These are phyloP conservation scores for Micoletzkya japonica DNA, from an alignment of 2,888 invertebrate genomes.

Conservation along the genomic window DNA sequence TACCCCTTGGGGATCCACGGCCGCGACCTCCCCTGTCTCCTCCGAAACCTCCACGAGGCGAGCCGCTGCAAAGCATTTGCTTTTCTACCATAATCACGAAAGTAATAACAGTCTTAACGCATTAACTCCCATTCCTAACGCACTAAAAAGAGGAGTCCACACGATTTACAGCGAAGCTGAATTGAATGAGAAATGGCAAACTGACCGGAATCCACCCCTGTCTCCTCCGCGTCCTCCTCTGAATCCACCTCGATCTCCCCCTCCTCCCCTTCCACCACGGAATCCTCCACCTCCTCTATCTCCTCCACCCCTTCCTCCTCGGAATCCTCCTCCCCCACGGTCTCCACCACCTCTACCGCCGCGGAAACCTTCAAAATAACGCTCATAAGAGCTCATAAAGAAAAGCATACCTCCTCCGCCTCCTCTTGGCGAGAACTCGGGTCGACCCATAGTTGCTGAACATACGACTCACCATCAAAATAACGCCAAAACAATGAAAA, in stretches of 20 bases:
- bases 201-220: conserved; percentile 44
- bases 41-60: conserved; percentile 46
- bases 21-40: conserved; percentile 65
- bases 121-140: too few relatives aligned
- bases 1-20: conserved; percentile 49
- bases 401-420: conserved; percentile 46
- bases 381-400: conserved; percentile 25
- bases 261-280: conserved; percentile 63
- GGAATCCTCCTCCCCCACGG: conserved; percentile 43
- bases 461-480: background rate
- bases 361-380: conserved; percentile 37
- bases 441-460: conserved; percentile 50
- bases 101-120: too few relatives aligned
- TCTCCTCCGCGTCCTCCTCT: conserved; percentile 38
- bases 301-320: conserved; percentile 39
- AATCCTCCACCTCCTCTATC: conserved; percentile 41
- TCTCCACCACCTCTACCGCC: conserved; percentile 39
- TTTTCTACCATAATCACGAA: background rate
- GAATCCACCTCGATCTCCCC: conserved; percentile 35
- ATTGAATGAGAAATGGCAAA: background rate
- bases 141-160: too few relatives aligned
- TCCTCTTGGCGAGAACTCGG: conserved; percentile 51
- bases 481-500: conserved; percentile 25
- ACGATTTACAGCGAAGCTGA: too few relatives aligned
- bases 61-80: conserved; percentile 21